A percentile compares a stretch with the other conserved stretches of the same genome.
phyloP scores from a whole-genome alignment of 2,797 vertebrate species.

The Ctenosaura bakeri region DNA sequence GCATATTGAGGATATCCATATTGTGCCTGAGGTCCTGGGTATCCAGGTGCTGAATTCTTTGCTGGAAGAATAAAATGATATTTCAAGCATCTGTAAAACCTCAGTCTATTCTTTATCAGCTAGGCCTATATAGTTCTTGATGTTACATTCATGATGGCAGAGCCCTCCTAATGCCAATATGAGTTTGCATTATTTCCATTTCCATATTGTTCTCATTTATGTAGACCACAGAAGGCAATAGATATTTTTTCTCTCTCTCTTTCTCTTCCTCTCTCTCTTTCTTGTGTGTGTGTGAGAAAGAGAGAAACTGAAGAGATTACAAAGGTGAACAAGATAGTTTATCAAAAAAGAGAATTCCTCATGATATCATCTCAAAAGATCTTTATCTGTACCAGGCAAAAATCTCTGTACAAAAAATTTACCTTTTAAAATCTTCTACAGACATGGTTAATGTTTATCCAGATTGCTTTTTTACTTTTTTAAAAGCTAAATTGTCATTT shows the following conservation, averaged over 20 bases:
- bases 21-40: slow-evolving; percentile 20
- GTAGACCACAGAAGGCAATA: neutral
- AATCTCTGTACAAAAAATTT: too few species aligned
- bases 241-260: too few species aligned
- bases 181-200: neutral
- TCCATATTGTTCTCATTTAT: neutral
- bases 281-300: too few species aligned
- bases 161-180: neutral
- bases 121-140: neutral
- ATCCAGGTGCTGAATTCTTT: neutral
- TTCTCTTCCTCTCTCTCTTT: too few species aligned
- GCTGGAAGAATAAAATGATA: slow-evolving; percentile 53
- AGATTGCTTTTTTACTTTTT: neutral
- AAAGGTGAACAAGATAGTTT: too few species aligned
- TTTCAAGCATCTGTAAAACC: neutral
- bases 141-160: neutral
- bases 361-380: neutral
- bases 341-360: neutral
- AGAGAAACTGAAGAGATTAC: too few species aligned
- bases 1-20: slow-evolving; percentile 51
- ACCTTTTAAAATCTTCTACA: too few species aligned
- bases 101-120: neutral
- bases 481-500: neutral
- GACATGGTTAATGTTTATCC: neutral
- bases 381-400: neutral